Base-by-base conservation (phyloP, 2,797 vertebrate genomes). In the Chloroceryle inda region DNA sequence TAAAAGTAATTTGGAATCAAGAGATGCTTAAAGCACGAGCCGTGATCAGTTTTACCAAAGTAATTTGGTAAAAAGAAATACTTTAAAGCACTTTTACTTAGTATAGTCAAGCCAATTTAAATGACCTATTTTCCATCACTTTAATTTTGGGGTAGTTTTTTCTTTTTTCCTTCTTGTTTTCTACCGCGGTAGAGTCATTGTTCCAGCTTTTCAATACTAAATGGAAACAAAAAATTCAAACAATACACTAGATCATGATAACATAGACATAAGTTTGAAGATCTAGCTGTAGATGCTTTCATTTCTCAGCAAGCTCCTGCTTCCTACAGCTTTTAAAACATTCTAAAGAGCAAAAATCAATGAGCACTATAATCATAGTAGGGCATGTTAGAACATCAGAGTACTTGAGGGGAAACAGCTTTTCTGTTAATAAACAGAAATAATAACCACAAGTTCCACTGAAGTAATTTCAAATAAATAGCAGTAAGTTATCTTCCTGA, bases 321-420 rank as follows among this genome's bases (percentile, higher is more conserved):
- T 93, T 81, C 26, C 74, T 81, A 78, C 7, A 63, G 58, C 7
- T 29, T 86, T 91, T 50, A 69, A 86, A 61, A 52, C 9, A 62
- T 13, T 63, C 40, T 56, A 9, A 62, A 64, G 24, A 23, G 10
- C 13, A 86, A 82, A 75, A 79, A 64, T 9, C 9, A 18, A 22
- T 33, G 35, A 63, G 23, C 7, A 49, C 8, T 59, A 19, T 15
- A 69, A 50, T 58, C 17, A 37, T 11, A 77, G 22, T 22, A 67
- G 24, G 10, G 13, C 22, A 62, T 33, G 2, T 69, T 78, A 62
- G 59, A 89, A 38, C 74, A 69, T 69, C 10, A 21, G 11, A 24
- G 16, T 31, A 56, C 29, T 55, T 55, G 37, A 83, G 15, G 27
- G 13, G 68, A 79, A 87, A 74, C 21, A 80, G 33, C 18, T 75